Conservation (phyloP, 2,797 vertebrate species). For the Melanotaenia maccullochi region DNA sequence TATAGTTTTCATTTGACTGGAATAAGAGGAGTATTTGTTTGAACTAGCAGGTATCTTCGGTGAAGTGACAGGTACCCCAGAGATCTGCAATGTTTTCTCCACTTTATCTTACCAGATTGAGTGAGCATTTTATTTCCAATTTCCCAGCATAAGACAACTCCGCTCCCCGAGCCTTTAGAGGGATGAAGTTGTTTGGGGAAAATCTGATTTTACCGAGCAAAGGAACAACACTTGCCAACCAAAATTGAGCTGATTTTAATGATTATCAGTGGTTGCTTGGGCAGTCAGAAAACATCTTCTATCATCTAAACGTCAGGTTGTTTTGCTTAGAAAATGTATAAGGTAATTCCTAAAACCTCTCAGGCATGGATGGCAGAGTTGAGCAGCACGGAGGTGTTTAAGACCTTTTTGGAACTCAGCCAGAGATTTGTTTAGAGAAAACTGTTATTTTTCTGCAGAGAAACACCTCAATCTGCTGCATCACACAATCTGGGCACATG, state of each 20-base stretch:
- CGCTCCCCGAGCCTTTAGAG: conserved; percentile 41
- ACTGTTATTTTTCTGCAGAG: conserved; percentile 6
- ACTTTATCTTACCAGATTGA: conserved; percentile 34
- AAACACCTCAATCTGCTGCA: conserved; percentile 6
- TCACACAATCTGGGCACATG: not conserved
- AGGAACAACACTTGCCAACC: conserved; percentile 36
- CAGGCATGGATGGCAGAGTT: conserved; percentile 26
- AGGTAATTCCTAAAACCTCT: conserved; percentile 38
- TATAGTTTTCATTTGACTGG: not conserved
- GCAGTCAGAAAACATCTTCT: conserved; percentile 46
- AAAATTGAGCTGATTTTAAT: conserved; percentile 47
- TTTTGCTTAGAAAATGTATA: conserved; percentile 48
- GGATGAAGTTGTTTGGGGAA: conserved; percentile 34
- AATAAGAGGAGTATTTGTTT: not conserved
- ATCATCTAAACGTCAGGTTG: conserved; percentile 37
- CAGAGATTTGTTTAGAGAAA: conserved; percentile 4
- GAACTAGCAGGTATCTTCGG: conserved; percentile 16
- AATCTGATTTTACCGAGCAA: conserved; percentile 26
- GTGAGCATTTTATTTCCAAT: conserved; percentile 43
- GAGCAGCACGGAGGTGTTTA: conserved; percentile 15
- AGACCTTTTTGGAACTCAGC: conserved; percentile 18
- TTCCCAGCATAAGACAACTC: conserved; percentile 38
- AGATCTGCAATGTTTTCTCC: conserved; percentile 27
- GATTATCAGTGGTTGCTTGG: conserved; percentile 44
- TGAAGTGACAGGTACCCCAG: conserved; percentile 38